Conservation (phyloP, 2,113 vertebrate species). For the Hippocampus guttulatus region DNA sequence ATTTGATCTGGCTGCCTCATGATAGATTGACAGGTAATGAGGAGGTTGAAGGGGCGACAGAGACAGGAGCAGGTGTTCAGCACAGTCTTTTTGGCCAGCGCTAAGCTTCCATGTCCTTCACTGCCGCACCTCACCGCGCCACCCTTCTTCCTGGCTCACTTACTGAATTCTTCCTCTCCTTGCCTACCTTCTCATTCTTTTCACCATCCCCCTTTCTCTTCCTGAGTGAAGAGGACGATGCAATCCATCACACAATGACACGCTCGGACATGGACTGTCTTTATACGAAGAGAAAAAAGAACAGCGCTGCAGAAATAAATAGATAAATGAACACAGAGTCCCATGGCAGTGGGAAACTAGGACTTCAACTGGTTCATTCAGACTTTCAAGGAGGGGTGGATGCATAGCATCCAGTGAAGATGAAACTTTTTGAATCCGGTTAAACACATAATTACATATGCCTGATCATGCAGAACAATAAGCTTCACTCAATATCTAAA, state of each 20-base stretch:
- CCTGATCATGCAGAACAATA: not conserved
- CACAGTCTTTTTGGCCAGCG: constrained; percentile 71
- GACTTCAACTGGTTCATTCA: constrained; percentile 58
- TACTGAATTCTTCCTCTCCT: constrained; percentile 35
- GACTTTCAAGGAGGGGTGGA: constrained; percentile 52
- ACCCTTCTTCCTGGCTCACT: constrained; percentile 52
- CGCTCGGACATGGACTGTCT: constrained; percentile 63
- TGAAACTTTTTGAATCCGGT: constrained; percentile 7
- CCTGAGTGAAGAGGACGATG: constrained; percentile 59
- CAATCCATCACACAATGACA: constrained; percentile 67
- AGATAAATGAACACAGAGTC: constrained; percentile 57
- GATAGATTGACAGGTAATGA: constrained; percentile 76
- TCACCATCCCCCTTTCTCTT: constrained; percentile 41
- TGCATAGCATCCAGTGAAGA: constrained; percentile 47
- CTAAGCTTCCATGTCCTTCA: constrained; percentile 74
- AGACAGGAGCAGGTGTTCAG: constrained; percentile 75
- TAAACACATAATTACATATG: not conserved
- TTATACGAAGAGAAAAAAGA: constrained; percentile 59
- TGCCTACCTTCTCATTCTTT: constrained; percentile 34
- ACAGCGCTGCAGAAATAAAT: constrained; percentile 62
- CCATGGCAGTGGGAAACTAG: constrained; percentile 54
- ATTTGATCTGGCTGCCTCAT: constrained; percentile 71
- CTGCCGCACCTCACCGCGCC: constrained; percentile 56
- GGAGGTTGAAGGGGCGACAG: constrained; percentile 70
- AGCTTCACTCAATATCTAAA: not conserved